Evolutionary conservation across 2,888 invertebrate species (phyloP).

Genomic region (Himalopsyche japonica): DNA sequence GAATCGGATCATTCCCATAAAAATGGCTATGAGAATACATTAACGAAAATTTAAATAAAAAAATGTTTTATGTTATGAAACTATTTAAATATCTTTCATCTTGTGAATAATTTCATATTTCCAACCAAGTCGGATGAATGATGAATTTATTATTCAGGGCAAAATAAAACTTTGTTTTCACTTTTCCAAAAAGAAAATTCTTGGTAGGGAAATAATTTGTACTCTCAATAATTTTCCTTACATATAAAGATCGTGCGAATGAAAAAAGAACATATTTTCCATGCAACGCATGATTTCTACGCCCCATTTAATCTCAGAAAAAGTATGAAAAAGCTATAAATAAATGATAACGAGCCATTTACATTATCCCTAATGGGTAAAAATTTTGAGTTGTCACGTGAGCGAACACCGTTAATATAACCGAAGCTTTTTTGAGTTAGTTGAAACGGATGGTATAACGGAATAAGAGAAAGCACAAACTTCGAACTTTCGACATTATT

Average conservation of each 20-base stretch:
- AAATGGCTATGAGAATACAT: no score
- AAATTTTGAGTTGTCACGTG: neutral
- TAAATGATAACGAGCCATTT: constrained; percentile 39
- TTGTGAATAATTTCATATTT: neutral
- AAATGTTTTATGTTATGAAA: neutral
- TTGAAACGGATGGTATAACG: neutral
- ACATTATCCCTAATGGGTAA: constrained; percentile 31
- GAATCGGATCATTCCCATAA: no score
- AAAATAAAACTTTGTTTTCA: neutral
- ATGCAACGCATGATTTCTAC: constrained; percentile 2
- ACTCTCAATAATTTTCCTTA: neutral
- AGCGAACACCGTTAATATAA: neutral
- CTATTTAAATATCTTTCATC: neutral
- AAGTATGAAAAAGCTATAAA: constrained; percentile 38
- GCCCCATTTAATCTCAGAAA: constrained; percentile 36
- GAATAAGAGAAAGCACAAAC: neutral
- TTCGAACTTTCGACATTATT: neutral
- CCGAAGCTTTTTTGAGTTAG: neutral
- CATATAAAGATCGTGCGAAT: neutral
- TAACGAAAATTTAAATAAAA: no score
- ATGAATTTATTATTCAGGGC: neutral
- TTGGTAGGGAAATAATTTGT: neutral
- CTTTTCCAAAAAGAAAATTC: neutral
- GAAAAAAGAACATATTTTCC: constrained; percentile 2
- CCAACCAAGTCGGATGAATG: neutral